Percentiles rank a stretch among this genome's conserved stretches.
phyloP scores from a whole-genome alignment of 2,113 vertebrate species.

The Dasyprocta punctata region DNA sequence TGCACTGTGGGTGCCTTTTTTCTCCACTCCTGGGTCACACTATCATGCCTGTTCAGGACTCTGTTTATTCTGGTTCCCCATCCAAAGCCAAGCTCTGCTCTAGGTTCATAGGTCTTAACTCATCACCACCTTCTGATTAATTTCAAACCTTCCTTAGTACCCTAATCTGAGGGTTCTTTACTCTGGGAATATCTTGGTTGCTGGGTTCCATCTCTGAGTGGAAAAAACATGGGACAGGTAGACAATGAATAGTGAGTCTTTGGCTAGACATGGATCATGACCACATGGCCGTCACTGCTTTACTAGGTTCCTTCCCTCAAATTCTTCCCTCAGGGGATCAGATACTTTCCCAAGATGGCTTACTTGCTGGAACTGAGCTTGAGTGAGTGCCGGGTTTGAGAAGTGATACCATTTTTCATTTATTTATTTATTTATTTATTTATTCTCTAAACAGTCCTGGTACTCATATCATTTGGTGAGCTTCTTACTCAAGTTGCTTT shows the following conservation, averaged over 20 bases:
- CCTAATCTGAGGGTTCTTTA: neutral
- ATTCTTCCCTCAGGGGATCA: neutral
- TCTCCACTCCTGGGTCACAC: too few species aligned
- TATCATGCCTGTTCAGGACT: too few species aligned
- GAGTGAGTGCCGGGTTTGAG: neutral
- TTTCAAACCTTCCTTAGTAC: neutral
- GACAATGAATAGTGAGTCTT: neutral
- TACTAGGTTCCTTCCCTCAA: neutral
- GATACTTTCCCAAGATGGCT: neutral
- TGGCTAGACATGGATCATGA: neutral
- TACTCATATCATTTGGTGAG: neutral
- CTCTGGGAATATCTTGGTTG: neutral
- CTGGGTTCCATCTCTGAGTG: neutral
- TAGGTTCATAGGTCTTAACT: neutral
- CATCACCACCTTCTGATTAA: neutral
- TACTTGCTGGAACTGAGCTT: neutral
- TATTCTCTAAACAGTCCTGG: too few species aligned
- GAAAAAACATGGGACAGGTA: neutral
- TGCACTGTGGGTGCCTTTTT: too few species aligned
- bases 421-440: too few species aligned
- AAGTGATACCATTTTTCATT: neutral
- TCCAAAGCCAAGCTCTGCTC: neutral
- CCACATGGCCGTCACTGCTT: neutral
- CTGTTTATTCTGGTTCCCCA: neutral
- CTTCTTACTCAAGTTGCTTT: neutral